Conservation (phyloP, 2,888 invertebrate species). For the Ecdyonurus torrentis region DNA sequence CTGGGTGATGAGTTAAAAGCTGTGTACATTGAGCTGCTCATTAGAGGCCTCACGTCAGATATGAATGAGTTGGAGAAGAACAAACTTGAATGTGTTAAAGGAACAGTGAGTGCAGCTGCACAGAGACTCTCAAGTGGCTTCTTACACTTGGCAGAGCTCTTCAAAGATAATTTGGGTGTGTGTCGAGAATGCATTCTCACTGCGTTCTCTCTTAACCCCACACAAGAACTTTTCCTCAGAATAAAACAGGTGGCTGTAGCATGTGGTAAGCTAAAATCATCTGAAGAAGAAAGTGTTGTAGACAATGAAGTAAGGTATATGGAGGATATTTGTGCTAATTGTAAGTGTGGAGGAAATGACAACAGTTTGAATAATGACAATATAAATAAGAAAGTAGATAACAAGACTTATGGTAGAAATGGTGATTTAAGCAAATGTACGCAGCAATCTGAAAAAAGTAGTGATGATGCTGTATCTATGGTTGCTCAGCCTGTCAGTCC, state of each 20-base stretch:
- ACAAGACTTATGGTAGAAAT: not conserved
- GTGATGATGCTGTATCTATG: not conserved
- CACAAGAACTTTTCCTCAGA: conserved; percentile 37
- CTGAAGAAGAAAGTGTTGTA: not conserved
- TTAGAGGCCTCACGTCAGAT: conserved; percentile 55
- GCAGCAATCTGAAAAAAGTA: no score
- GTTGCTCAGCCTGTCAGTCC: not conserved
- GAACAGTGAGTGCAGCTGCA: conserved; percentile 34
- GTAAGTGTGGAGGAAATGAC: not conserved
- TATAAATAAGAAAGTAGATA: no score
- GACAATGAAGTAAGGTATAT: no score
- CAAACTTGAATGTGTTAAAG: conserved; percentile 30
- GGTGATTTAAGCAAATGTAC: no score
- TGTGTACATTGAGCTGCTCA: conserved; percentile 52
- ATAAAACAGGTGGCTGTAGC: conserved; percentile 35
- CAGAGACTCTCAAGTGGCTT: conserved; percentile 41
- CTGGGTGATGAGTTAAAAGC: conserved; percentile 38
- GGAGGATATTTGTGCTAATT: not conserved
- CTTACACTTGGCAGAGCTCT: conserved; percentile 40
- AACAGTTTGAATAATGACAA: not conserved
- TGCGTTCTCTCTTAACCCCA: conserved; percentile 57
- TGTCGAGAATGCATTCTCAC: conserved; percentile 54
- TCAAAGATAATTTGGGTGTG: conserved; percentile 40
- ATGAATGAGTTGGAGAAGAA: conserved; percentile 56
- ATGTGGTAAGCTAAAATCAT: conserved; percentile 27